Base-by-base conservation (phyloP, 35 echinoderm and acorn worm species). In the Apostichopus californicus region DNA sequence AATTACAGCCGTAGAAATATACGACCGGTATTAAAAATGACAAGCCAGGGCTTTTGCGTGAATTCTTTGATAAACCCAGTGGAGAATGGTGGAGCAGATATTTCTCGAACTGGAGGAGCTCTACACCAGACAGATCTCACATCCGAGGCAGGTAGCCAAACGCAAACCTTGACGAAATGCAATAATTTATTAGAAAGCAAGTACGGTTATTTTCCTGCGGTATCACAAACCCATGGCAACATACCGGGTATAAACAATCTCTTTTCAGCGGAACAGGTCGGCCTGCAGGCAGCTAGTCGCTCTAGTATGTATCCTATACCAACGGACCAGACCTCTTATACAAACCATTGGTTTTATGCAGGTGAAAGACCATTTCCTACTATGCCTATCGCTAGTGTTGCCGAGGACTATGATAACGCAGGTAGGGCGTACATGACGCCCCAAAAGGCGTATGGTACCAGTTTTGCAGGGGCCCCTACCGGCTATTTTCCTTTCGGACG, bases 11-110 rank as follows among this genome's bases (percentile, higher is more conserved):
- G 60, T 89, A 68, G 60, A 91, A 91, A 91, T 91, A 91, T 91
- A 91, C 89, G 89, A 91, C 89, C 89, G 89, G 89, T 59, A 91
- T 91, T 91, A 91, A 91, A 91, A 78, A 91, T 91, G 89, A 91
- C 89, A 91, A 91, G 52, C 89, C 89, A 91, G 73, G 89, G 46
- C 89, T 91, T 91, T 91, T 91, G 89, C 77, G 89, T 91, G 89
- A 91, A 91, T 91, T 91, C 89, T 54, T 53, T 91, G 89, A 78
- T 91, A 79, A 91, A 91, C 89, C 89, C 89, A 61, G 89, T 91
- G 77, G 89, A 91, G 72, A 91, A 91, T 91, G 89, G 89, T 87
- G 85, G 55, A 91, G 56, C 71, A 22, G 73, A 77, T 78, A 90
- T 90, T 78, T 57, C 88, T 6, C 26, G 88, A 77, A 71, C 18